A percentile compares a stretch with the other conserved stretches of the same genome.
Conservation (phyloP, 2,113 vertebrate genomes). For the Apeltes quadracus region DNA sequence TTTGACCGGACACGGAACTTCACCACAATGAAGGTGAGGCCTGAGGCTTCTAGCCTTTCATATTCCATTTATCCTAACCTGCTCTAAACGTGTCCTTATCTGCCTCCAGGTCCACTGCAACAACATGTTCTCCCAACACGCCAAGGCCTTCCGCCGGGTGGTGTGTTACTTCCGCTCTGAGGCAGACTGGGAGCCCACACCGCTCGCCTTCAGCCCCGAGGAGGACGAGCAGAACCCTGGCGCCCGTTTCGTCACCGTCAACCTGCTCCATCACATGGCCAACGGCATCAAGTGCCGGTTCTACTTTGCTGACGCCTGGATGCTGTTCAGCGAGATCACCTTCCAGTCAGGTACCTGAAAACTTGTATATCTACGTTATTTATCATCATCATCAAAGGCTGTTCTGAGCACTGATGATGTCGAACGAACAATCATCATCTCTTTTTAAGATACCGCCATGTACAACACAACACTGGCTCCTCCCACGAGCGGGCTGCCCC, state of each 20-base stretch:
- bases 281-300: conserved; percentile 96
- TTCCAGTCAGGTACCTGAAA: conserved; percentile 91
- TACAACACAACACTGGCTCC: conserved; percentile 90
- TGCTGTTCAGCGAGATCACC: conserved; percentile 99
- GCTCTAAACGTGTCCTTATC: background rate
- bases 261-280: conserved; percentile 95
- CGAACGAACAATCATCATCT: background rate
- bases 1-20: conserved; percentile 96
- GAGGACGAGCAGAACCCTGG: conserved; percentile 91
- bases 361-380: background rate
- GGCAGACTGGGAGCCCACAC: conserved; percentile 87
- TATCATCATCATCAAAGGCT: background rate
- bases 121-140: conserved; percentile 91
- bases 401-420: background rate
- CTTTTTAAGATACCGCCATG: conserved; percentile 90
- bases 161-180: conserved; percentile 93
- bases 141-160: conserved; percentile 93
- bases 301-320: conserved; percentile 94
- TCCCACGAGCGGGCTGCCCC: conserved; percentile 75
- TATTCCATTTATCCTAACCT: background rate
- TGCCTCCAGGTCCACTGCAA: conserved; percentile 92
- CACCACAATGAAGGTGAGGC: conserved; percentile 93
- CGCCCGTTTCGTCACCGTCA: conserved; percentile 91
- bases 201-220: conserved; percentile 85
- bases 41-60: background rate